These are phyloP conservation scores for Megaleporinus macrocephalus DNA, from an alignment of 2,113 vertebrate species.

Conservation along the genomic window DNA sequence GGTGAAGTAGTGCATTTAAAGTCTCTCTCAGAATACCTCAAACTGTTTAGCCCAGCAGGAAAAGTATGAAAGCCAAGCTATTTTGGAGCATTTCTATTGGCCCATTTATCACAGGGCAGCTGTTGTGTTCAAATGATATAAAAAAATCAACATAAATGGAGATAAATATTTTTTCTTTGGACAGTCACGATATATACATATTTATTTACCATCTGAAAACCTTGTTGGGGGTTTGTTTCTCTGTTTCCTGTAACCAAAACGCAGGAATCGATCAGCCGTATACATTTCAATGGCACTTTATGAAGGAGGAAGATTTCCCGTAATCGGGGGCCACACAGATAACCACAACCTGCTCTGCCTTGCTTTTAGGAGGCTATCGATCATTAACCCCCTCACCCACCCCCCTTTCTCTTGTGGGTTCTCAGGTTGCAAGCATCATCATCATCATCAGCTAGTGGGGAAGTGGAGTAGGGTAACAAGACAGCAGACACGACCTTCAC, in stretches of 20 bases:
- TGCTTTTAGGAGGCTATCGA: constrained; percentile 56
- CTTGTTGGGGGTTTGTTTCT: not conserved
- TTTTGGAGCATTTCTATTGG: too few species aligned
- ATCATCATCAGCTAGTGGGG: constrained; percentile 56
- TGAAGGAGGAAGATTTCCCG: constrained; percentile 48
- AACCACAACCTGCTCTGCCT: constrained; percentile 46
- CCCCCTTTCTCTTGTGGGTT: constrained; percentile 61
- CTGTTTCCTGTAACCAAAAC: not conserved
- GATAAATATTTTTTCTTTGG: too few species aligned
- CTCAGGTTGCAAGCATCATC: constrained; percentile 68
- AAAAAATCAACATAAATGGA: too few species aligned
- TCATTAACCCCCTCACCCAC: constrained; percentile 26
- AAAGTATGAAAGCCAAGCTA: not conserved
- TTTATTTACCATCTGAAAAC: not conserved
- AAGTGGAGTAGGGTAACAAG: constrained; percentile 43
- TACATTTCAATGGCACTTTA: constrained; percentile 31
- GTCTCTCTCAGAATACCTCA: not conserved
- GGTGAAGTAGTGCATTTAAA: too few species aligned
- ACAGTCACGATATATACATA: too few species aligned
- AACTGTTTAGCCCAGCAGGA: not conserved
- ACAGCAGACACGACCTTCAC: constrained; percentile 45
- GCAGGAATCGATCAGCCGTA: not conserved
- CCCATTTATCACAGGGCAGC: too few species aligned
- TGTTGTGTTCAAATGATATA: too few species aligned
- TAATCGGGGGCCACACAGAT: constrained; percentile 46